Evolutionary conservation across 2,113 vertebrate species (phyloP).

Genomic region (Clarias batrachus): DNA sequence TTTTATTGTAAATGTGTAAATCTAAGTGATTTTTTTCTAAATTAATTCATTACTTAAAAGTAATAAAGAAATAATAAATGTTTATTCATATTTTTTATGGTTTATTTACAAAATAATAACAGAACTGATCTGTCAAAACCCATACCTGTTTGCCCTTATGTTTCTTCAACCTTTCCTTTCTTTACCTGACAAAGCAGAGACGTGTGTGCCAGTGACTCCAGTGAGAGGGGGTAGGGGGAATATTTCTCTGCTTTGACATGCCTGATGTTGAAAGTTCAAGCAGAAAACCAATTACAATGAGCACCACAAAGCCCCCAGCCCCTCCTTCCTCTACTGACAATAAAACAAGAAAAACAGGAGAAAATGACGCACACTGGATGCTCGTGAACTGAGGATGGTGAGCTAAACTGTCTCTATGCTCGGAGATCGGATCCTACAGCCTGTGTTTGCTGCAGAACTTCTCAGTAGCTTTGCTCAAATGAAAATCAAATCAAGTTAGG

Average conservation of each 20-base stretch:
- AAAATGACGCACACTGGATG: conserved; percentile 27
- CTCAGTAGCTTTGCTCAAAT: conserved; percentile 84
- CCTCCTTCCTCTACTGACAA: conserved; percentile 78
- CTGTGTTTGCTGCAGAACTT: conserved; percentile 86
- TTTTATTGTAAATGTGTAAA: not conserved
- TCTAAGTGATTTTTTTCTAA: not conserved
- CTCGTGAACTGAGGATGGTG: conserved; percentile 1
- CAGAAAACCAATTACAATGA: conserved; percentile 92
- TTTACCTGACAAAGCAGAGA: conserved; percentile 18
- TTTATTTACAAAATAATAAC: not conserved
- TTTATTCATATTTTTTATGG: not conserved
- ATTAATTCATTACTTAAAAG: not conserved
- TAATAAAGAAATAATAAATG: not conserved
- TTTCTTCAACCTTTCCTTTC: conserved; percentile 2
- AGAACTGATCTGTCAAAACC: not conserved
- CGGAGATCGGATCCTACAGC: conserved; percentile 81
- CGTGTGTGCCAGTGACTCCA: conserved; percentile 11
- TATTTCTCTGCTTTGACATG: conserved; percentile 91
- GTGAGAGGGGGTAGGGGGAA: conserved; percentile 54
- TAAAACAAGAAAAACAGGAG: conserved; percentile 63
- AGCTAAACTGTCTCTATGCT: conserved; percentile 17
- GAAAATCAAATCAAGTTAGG: conserved; percentile 89
- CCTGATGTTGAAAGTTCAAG: conserved; percentile 92
- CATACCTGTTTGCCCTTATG: conserved; percentile 1
- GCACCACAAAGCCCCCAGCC: conserved; percentile 83